Percentiles rank a stretch among this genome's conserved stretches.
These are phyloP conservation scores for Agapornis roseicollis DNA, from an alignment of 2,113 vertebrate genomes.

Conservation along the genomic window DNA sequence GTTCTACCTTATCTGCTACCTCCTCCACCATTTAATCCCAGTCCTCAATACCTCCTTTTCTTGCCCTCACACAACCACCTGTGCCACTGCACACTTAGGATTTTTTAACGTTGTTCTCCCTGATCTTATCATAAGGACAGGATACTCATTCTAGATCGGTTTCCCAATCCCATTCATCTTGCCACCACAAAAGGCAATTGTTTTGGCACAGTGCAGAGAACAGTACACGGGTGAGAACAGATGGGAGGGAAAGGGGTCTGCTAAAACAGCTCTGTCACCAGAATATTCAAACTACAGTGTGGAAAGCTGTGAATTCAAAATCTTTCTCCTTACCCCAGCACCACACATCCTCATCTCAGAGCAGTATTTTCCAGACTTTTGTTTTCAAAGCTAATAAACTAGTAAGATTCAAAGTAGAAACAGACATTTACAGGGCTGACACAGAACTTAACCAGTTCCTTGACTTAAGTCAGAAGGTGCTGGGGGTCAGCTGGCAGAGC, in stretches of 20 bases:
- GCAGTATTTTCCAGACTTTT: not conserved
- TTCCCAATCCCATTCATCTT: slow-evolving; percentile 28
- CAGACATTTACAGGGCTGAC: not conserved
- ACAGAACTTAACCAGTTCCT: not conserved
- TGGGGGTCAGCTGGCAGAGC: not conserved
- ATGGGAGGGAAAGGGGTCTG: not conserved
- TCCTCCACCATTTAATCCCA: not conserved
- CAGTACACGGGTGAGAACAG: not conserved
- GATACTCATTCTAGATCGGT: not conserved
- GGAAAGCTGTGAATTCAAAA: not conserved
- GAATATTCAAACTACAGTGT: not conserved
- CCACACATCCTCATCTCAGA: not conserved
- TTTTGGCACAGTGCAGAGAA: not conserved
- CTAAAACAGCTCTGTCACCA: not conserved
- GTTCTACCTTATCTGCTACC: not conserved
- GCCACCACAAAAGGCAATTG: slow-evolving; percentile 9
- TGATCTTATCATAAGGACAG: not conserved
- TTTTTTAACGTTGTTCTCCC: not conserved
- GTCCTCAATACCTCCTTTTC: not conserved
- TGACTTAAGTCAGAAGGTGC: not conserved
- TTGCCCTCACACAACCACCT: not conserved
- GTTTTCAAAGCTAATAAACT: not conserved
- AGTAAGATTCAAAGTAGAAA: not conserved
- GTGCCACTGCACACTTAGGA: not conserved
- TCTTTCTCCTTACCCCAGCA: not conserved